Evolutionary conservation across 1,140 invertebrate genomes (phyloP).

Genomic region (Sminthurinus signatus): DNA sequence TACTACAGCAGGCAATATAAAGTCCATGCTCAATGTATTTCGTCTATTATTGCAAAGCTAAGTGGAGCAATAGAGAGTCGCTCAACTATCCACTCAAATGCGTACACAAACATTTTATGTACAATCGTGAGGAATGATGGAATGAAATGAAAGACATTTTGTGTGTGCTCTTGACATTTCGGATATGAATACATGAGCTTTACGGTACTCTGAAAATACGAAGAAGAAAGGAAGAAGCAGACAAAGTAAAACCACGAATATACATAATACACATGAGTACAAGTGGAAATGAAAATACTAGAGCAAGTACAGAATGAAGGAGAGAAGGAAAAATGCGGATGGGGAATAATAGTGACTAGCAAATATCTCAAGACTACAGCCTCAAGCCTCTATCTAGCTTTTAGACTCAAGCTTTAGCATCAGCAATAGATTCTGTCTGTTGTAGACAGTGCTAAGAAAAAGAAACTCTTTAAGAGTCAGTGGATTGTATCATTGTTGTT

Average conservation of each 20-base stretch:
- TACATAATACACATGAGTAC: no score
- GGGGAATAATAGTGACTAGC: no score
- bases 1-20: conserved; percentile 18
- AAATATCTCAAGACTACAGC: no score
- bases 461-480: conserved; percentile 1
- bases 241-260: no score
- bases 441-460: no score
- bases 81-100: conserved; percentile 19
- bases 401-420: no score
- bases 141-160: conserved; percentile 20
- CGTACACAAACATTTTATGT: conserved; percentile 22
- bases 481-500: conserved; percentile 6
- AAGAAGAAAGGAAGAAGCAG: not conserved
- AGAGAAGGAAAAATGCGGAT: not conserved
- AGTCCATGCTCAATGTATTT: conserved; percentile 12
- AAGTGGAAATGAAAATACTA: no score
- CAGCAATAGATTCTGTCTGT: no score
- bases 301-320: not conserved
- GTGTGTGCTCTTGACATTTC: conserved; percentile 17
- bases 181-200: conserved; percentile 6
- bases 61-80: conserved; percentile 21
- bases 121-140: conserved; percentile 16
- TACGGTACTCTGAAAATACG: no score
- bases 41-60: conserved; percentile 8
- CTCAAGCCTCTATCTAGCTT: no score